Evolutionary conservation across 2,888 invertebrate genomes (phyloP), one percentile per base, ranked within the genome.

Genomic region (Drosophila lacicola): DNA sequence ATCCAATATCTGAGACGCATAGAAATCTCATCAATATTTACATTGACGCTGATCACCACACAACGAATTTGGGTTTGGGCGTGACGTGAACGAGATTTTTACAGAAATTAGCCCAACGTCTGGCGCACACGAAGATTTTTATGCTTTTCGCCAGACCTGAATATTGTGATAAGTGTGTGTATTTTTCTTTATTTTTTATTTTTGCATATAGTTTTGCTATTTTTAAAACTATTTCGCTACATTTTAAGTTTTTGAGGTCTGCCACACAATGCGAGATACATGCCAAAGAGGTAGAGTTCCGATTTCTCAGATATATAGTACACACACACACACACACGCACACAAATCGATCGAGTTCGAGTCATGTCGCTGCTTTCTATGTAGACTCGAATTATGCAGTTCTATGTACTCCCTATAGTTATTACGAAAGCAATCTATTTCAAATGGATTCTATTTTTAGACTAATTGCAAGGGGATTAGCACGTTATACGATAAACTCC

Each of bases 381-480:
- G 25, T 17, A 25, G 36, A 56, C 14, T 36, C 42, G 44, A 50
- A 41, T 46, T 60, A 58, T 65, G 51, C 66, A 54, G 41, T 57
- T 64, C 47, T 71, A 21, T 62, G 50, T 51, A 55, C 49, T 45
- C 45, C 49, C 42, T 49, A 4, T 54, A 58, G 44, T 45, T 61
- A 84, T 84, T 84, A 84, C 83, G 83, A 84, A 82, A 84, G 82
- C 61, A 61, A 53, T 65, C 74, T 68, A 70, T 75, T 75, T 77
- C 4, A 56, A 54, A 66, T 67, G 47, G 25, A 10, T 34, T 21
- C 60, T 83, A 84, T 88, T 85, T 78, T 62, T 88, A 85, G 88
- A 61, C 25, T 21, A 57, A 70, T 74, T 62, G 60, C 53, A 62
- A 21, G 54, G 57, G 42, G 49, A 65, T 79, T 69, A 54, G 72